These are phyloP conservation scores for Deroplatys truncata DNA, from an alignment of 2,888 invertebrate genomes.

Conservation along the genomic window DNA sequence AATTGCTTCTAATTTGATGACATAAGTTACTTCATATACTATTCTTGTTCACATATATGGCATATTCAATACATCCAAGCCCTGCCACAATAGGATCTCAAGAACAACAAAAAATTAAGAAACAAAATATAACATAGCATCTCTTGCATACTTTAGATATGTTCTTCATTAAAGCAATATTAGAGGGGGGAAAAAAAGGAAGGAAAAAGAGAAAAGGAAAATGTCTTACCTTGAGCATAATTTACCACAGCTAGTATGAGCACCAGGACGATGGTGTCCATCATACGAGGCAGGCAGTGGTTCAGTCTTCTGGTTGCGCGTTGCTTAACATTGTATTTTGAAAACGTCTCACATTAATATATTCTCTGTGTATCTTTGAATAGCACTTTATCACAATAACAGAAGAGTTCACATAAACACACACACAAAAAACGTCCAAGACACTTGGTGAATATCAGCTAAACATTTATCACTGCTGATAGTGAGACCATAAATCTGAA, in stretches of 20 bases:
- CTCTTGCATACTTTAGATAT: too few relatives aligned
- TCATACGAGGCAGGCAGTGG: conserved; percentile 13
- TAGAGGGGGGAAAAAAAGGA: too few relatives aligned
- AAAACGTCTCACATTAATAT: neutral
- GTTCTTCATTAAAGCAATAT: too few relatives aligned
- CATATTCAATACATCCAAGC: too few relatives aligned
- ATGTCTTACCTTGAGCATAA: conserved; percentile 27
- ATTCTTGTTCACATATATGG: too few relatives aligned
- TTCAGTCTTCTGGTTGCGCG: conserved; percentile 22
- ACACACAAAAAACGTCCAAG: neutral
- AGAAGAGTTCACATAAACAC: neutral
- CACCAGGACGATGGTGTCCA: conserved; percentile 25
- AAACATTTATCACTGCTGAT: neutral
- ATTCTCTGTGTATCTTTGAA: neutral
- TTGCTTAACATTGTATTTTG: neutral
- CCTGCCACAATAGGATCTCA: too few relatives aligned
- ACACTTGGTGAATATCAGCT: neutral
- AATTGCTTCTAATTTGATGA: too few relatives aligned
- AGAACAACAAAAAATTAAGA: too few relatives aligned
- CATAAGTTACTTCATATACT: too few relatives aligned
- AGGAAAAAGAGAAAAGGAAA: neutral
- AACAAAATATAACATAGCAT: too few relatives aligned
- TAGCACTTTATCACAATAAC: neutral
- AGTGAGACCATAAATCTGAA: neutral
- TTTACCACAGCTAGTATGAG: conserved; percentile 22